These are phyloP conservation scores for Apis florea DNA, from an alignment of 1,140 invertebrate species.

Conservation along the genomic window DNA sequence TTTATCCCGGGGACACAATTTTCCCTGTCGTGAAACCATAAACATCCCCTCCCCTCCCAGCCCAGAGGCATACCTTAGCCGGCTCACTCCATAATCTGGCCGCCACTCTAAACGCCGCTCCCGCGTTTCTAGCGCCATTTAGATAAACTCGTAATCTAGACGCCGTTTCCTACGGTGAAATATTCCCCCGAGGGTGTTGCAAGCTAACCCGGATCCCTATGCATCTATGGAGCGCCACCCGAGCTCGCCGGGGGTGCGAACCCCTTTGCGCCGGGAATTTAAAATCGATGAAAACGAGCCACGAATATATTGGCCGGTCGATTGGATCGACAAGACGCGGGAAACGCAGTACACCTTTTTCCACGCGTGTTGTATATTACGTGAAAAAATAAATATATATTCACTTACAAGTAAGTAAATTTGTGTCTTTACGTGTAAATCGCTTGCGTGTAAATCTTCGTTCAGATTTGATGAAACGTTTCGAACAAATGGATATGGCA, in stretches of 20 bases:
- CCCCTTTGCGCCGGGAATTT: slow-evolving; percentile 65
- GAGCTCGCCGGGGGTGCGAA: slow-evolving; percentile 58
- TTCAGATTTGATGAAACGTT: too few relatives aligned
- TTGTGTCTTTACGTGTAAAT: too few relatives aligned
- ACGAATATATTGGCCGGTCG: slow-evolving; percentile 8
- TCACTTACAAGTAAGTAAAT: too few relatives aligned
- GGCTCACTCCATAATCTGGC: slow-evolving; percentile 71
- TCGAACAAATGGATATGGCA: too few relatives aligned
- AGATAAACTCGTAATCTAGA: slow-evolving; percentile 79
- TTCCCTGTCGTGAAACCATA: slow-evolving; percentile 76
- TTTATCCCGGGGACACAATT: slow-evolving; percentile 71
- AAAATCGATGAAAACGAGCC: slow-evolving; percentile 62
- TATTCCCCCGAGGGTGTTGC: slow-evolving; percentile 73
- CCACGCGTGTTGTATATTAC: background rate
- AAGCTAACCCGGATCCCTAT: slow-evolving; percentile 12
- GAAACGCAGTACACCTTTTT: background rate
- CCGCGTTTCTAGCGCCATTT: slow-evolving; percentile 75
- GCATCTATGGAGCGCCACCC: slow-evolving; percentile 7
- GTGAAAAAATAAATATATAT: too few relatives aligned
- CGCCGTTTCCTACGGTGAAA: slow-evolving; percentile 75
- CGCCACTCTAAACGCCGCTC: slow-evolving; percentile 67
- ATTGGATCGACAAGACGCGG: background rate
- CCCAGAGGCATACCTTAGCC: slow-evolving; percentile 38
- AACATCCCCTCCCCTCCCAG: slow-evolving; percentile 61
- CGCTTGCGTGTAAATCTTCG: too few relatives aligned